These are phyloP conservation scores for Lytechinus variegatus DNA, from an alignment of 35 echinoderm and acorn worm genomes.

Conservation along the genomic window DNA sequence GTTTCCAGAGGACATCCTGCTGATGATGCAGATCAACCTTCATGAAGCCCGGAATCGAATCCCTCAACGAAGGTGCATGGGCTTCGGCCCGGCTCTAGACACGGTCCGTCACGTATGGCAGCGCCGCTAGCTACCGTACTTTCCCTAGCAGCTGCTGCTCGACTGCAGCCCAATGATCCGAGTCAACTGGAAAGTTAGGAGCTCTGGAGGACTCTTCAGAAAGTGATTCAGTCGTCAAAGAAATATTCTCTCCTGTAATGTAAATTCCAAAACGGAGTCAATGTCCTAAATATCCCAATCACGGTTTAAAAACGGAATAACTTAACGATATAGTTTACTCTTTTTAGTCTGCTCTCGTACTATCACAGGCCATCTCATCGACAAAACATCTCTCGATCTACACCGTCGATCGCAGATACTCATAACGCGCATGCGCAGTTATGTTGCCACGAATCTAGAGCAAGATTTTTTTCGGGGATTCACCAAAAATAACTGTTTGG, in stretches of 20 bases:
- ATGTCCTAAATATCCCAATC: too few species aligned
- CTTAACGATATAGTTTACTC: neutral
- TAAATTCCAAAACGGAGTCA: neutral
- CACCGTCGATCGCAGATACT: too few species aligned
- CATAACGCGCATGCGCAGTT: conserved; percentile 23
- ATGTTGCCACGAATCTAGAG: conserved; percentile 43
- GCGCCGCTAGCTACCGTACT: neutral
- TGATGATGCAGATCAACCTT: neutral
- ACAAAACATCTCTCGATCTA: neutral
- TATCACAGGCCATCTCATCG: neutral
- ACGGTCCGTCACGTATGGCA: conserved; percentile 1
- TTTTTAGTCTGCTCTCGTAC: neutral
- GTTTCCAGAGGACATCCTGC: conserved; percentile 4
- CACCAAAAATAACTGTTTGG: conserved; percentile 24
- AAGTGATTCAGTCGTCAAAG: neutral
- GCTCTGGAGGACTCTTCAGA: neutral
- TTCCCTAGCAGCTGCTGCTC: neutral
- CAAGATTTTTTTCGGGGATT: conserved; percentile 24
- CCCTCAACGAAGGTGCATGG: neutral
- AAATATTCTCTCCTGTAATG: neutral
- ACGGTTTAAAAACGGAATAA: neutral
- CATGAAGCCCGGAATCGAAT: neutral
- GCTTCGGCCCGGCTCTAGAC: neutral
- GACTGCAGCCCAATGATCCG: conserved; percentile 23
- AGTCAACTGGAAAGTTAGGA: neutral